phyloP scores from a whole-genome alignment of 2,888 invertebrate genomes.

The Cistogaster globosa region DNA sequence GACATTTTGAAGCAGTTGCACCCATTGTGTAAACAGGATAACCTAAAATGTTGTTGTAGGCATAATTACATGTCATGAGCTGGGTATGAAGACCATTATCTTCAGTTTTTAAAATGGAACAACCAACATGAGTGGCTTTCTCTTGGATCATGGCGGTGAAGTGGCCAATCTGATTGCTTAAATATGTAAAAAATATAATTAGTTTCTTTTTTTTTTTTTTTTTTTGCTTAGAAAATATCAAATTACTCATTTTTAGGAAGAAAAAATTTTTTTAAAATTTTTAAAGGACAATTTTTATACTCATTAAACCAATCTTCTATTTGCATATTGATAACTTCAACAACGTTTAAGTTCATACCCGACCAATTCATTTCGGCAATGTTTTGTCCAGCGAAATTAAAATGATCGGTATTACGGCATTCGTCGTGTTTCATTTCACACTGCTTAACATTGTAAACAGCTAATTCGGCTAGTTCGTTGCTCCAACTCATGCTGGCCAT shows the following conservation, averaged over 20 bases:
- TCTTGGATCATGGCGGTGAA: slow-evolving; percentile 75
- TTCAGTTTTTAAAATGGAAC: slow-evolving; percentile 74
- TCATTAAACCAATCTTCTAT: slow-evolving; percentile 76
- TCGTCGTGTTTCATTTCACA: slow-evolving; percentile 75
- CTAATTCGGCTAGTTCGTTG: slow-evolving; percentile 76
- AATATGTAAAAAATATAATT: background rate
- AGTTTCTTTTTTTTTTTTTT: too few species aligned
- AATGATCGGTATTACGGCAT: slow-evolving; percentile 76
- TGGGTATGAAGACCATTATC: background rate
- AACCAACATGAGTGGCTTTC: slow-evolving; percentile 76
- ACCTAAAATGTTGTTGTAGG: slow-evolving; percentile 73
- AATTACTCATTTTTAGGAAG: background rate
- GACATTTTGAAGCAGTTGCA: slow-evolving; percentile 72
- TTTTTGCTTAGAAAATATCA: background rate
- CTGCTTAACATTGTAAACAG: slow-evolving; percentile 75
- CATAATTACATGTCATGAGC: slow-evolving; percentile 66
- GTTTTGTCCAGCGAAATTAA: slow-evolving; percentile 77
- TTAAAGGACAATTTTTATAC: slow-evolving; percentile 6
- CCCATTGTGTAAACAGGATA: slow-evolving; percentile 74
- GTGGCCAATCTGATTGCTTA: background rate
- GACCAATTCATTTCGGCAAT: slow-evolving; percentile 74
- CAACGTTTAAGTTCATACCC: background rate
- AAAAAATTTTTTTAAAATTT: background rate
- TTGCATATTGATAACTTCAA: background rate
- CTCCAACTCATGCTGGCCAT: slow-evolving; percentile 78